Base-by-base conservation (phyloP, 1,140 invertebrate genomes). In the Zaprionus africanus region DNA sequence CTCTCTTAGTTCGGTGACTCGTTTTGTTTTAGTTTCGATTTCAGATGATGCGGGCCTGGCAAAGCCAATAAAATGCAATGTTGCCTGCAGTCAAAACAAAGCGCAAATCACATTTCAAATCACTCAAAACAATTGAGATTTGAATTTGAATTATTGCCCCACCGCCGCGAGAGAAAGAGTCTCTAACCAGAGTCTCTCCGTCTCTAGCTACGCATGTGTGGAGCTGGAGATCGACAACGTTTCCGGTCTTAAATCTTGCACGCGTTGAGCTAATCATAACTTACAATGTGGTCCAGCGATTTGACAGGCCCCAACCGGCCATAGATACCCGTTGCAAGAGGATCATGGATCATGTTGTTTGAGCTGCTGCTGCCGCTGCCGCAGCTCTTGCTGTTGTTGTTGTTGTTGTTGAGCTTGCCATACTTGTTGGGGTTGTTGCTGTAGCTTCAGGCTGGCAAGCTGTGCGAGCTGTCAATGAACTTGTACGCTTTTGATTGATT, bases 401-500 rank as follows among this genome's bases (percentile, higher is more conserved):
- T 84, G 54, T 41, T 64, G 53, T 26, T 60, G 56, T 19, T 65
- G 7, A 11, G 60, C 49, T 73, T 41, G n/a, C n/a, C 41, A 17
- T 46, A 17, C 41, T 46, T 46, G 41, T 51, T 66, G 56, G 34
- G 51, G 54, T 17, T 65, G 61, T 19, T 46, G 65, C 1, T 57
- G 57, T 46, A 67, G 76, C 75, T 82, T 73, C 31, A 64, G 81
- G 81, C 79, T 58, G 78, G 77, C 90, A 90, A 91, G 90, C 90
- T 91, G 88, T 90, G 84, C 79, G 84, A 91, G 88, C 88, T 91
- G 90, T 91, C 90, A 91, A 86, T 91, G 90, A 91, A 92, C 90
- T 90, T 90, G 90, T 91, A 90, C 22, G 70, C 69, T 76, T 70
- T 83, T 91, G 90, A 91, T 91, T 91, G 90, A 91, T 91, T 91